Evolutionary conservation across 35 echinoderm and acorn worm genomes (phyloP).

Genomic region (Acanthaster planci): DNA sequence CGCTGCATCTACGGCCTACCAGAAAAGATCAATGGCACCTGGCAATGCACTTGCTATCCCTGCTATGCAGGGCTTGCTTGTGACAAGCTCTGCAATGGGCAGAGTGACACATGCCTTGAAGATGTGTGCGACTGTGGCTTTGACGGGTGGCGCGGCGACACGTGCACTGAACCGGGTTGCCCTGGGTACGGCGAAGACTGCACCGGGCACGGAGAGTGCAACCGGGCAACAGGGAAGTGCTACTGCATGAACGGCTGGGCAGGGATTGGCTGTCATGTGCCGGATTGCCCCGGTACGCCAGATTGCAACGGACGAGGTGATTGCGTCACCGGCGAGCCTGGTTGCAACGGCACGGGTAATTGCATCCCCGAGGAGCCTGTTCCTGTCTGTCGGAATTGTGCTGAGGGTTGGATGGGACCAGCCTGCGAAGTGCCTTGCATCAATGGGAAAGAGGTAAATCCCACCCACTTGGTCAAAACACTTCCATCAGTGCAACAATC

Average conservation of each 20-base stretch:
- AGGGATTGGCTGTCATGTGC: conserved; percentile 71
- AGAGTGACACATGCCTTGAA: conserved; percentile 45
- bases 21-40: conserved; percentile 55
- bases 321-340: conserved; percentile 48
- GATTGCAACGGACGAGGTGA: conserved; percentile 75
- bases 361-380: conserved; percentile 67
- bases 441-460: conserved; percentile 53
- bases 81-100: conserved; percentile 54
- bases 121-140: conserved; percentile 83
- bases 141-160: conserved; percentile 73
- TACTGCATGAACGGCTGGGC: conserved; percentile 72
- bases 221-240: conserved; percentile 52
- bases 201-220: conserved; percentile 79
- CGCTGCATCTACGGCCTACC: conserved; percentile 59
- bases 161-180: conserved; percentile 66
- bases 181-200: conserved; percentile 77
- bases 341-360: conserved; percentile 65
- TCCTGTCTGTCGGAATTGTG: conserved; percentile 72
- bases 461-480: too few relatives aligned
- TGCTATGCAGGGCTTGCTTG: conserved; percentile 76
- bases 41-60: conserved; percentile 73
- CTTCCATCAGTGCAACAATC: background rate
- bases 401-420: conserved; percentile 67
- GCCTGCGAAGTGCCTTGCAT: conserved; percentile 76
- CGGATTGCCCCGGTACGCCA: conserved; percentile 83